These are phyloP conservation scores for Pristionchus entomophagus DNA, from an alignment of 2,888 invertebrate species.

Conservation along the genomic window DNA sequence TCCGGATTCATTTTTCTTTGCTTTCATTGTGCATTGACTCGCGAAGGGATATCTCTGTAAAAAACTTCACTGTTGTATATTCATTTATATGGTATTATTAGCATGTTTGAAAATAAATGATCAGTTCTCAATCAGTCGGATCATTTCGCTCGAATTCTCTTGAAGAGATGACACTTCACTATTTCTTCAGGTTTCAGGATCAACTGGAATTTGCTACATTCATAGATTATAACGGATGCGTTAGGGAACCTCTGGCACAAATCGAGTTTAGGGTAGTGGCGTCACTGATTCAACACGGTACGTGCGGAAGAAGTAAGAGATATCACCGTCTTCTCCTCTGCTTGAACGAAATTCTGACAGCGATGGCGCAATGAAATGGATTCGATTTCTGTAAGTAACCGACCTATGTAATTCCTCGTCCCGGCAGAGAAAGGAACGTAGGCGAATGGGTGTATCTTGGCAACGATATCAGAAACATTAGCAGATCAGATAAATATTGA, in stretches of 20 bases:
- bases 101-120: too few relatives aligned
- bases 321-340: conserved; percentile 5
- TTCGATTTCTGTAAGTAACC: too few relatives aligned
- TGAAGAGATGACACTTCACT: not conserved
- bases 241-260: not conserved
- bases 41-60: too few relatives aligned
- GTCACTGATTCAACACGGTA: not conserved
- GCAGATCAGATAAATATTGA: too few relatives aligned
- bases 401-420: conserved; percentile 68
- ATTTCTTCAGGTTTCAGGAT: conserved; percentile 16
- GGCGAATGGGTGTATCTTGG: conserved; percentile 58
- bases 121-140: too few relatives aligned
- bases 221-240: not conserved
- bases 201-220: not conserved
- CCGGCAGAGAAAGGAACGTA: conserved; percentile 64
- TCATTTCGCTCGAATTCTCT: too few relatives aligned
- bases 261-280: not conserved
- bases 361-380: too few relatives aligned
- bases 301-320: not conserved
- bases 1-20: too few relatives aligned
- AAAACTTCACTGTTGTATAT: too few relatives aligned
- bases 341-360: not conserved
- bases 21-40: too few relatives aligned
- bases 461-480: conserved; percentile 30
- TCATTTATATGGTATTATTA: too few relatives aligned